Percentiles rank a stretch among this genome's conserved stretches.
These are phyloP conservation scores for Caranx melampygus DNA, from an alignment of 2,113 vertebrate genomes.

Conservation along the genomic window DNA sequence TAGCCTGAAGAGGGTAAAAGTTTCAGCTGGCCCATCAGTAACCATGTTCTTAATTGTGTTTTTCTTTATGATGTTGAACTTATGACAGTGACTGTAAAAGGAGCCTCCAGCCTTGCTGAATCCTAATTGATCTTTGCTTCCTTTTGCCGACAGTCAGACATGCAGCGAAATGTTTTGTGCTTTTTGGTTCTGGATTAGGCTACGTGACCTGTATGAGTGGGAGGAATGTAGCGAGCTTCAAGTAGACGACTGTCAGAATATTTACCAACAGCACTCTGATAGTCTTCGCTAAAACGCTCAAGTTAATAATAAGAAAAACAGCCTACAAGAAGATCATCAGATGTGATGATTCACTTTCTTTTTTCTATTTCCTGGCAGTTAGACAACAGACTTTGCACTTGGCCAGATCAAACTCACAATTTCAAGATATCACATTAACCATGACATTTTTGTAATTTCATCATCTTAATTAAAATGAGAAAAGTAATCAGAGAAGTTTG, in stretches of 20 bases:
- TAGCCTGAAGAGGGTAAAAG: constrained; percentile 24
- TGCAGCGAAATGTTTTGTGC: constrained; percentile 1
- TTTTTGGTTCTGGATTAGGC: not conserved
- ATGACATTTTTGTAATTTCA: not conserved
- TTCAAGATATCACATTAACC: not conserved
- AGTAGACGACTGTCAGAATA: not conserved
- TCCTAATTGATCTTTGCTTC: constrained; percentile 37
- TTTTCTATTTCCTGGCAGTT: too few species aligned
- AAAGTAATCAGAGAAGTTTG: not conserved
- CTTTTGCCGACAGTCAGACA: constrained; percentile 11
- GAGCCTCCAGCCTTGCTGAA: constrained; percentile 20
- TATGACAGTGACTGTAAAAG: constrained; percentile 30
- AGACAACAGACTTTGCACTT: not conserved
- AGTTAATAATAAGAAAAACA: not conserved
- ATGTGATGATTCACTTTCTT: too few species aligned
- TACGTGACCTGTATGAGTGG: constrained; percentile 24
- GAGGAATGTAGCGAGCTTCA: not conserved
- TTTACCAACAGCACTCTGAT: not conserved
- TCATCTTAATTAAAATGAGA: not conserved
- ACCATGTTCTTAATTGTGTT: constrained; percentile 37
- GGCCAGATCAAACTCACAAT: not conserved
- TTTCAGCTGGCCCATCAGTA: constrained; percentile 22
- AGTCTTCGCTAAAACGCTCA: not conserved
- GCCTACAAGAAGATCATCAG: too few species aligned
- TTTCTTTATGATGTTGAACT: constrained; percentile 34